Conservation (phyloP, 2,797 vertebrate genomes). For the Cyclopterus lumpus region DNA sequence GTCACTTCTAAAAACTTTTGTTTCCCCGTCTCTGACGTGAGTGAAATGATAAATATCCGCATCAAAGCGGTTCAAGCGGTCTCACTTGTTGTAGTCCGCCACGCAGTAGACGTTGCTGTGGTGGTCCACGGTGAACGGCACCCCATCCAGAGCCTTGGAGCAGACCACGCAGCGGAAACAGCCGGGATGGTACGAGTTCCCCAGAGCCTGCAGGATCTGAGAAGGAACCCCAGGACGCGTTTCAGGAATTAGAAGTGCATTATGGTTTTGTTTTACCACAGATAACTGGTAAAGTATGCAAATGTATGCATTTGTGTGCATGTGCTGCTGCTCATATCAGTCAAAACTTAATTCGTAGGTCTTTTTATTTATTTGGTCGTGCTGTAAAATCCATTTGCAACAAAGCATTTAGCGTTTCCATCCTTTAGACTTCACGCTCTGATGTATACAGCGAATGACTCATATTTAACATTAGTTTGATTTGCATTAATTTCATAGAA, state of each 20-base stretch:
- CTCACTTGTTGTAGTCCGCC: conserved; percentile 91
- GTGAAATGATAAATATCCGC: no score
- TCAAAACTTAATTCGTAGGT: background rate
- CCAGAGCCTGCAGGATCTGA: conserved; percentile 91
- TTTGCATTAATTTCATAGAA: background rate
- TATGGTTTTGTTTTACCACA: background rate
- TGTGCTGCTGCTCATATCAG: no score
- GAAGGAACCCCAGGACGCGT: rapidly evolving
- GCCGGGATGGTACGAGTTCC: conserved; percentile 90
- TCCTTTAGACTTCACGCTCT: no score
- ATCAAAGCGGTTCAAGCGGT: no score
- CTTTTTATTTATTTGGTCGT: background rate
- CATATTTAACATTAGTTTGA: background rate
- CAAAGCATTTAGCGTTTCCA: background rate
- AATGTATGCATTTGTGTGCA: background rate
- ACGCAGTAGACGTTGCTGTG: conserved; percentile 92
- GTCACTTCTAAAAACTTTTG: background rate
- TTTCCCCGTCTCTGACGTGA: no score
- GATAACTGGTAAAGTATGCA: background rate
- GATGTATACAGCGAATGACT: background rate
- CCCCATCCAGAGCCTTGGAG: conserved; percentile 89
- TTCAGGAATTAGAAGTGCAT: background rate
- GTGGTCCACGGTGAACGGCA: conserved; percentile 92
- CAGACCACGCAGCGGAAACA: conserved; percentile 92
- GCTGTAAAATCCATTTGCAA: background rate